Evolutionary conservation across 2,888 invertebrate species (phyloP).

Genomic region (Schizaphis graminum): DNA sequence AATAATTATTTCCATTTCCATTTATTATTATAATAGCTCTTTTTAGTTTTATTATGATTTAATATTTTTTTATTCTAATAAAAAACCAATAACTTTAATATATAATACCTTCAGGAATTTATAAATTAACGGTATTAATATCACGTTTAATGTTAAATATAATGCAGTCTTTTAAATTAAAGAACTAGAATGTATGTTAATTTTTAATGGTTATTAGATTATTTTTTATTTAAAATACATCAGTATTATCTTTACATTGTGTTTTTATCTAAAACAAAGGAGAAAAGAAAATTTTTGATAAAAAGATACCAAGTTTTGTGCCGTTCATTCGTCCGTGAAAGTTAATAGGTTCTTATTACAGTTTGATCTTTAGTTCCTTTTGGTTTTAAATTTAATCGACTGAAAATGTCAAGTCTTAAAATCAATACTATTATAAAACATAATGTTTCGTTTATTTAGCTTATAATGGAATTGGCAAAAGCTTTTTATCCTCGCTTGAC

Average conservation of each 20-base stretch:
- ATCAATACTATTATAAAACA: slow-evolving; percentile 9
- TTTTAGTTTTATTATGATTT: not conserved
- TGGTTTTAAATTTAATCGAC: slow-evolving; percentile 45
- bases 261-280: not conserved
- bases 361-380: not conserved
- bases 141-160: not conserved
- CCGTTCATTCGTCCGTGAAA: not conserved
- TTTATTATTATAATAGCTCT: not conserved
- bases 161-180: not conserved
- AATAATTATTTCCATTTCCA: not conserved
- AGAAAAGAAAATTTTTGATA: not conserved
- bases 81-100: not conserved
- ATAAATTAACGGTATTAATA: not conserved
- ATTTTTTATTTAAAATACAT: not conserved
- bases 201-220: not conserved
- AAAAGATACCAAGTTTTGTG: not conserved
- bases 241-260: not conserved
- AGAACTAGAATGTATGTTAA: not conserved
- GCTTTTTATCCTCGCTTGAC: not conserved
- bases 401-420: not conserved
- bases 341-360: slow-evolving; percentile 22
- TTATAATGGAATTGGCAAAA: not conserved
- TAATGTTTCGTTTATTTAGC: not conserved
- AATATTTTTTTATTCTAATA: not conserved
- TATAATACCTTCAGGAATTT: not conserved